Conservation (phyloP, 1,140 invertebrate species). For the Pararge aegeria region DNA sequence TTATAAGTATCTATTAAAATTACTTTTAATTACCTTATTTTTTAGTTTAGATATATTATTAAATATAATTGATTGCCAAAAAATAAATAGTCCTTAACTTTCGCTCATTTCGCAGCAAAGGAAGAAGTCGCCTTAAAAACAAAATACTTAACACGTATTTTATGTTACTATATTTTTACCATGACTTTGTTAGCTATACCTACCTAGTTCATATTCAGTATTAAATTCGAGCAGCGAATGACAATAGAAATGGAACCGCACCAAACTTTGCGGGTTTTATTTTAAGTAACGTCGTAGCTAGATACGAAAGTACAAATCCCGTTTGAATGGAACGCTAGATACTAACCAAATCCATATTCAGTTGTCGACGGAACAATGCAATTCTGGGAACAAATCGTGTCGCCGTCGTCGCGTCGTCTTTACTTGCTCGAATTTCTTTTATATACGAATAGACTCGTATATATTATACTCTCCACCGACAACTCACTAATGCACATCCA, state of each 20-base stretch:
- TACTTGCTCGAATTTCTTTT: neutral
- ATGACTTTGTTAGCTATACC: no score
- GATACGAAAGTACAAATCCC: slow-evolving; percentile 6
- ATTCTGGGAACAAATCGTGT: slow-evolving; percentile 9
- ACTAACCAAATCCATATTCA: slow-evolving; percentile 11
- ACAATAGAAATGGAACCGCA: neutral
- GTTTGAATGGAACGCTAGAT: slow-evolving; percentile 4
- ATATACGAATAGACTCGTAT: neutral
- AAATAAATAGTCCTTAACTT: no score
- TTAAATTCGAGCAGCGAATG: no score
- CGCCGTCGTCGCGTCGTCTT: neutral
- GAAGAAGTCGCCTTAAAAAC: no score
- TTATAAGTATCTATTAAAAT: no score
- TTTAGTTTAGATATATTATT: no score
- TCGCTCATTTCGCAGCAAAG: no score
- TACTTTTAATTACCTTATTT: no score
- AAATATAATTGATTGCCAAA: no score
- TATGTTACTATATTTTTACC: no score
- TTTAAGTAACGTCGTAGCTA: neutral
- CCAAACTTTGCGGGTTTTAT: slow-evolving; percentile 1
- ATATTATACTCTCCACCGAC: neutral
- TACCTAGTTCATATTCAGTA: no score
- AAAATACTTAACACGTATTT: no score
- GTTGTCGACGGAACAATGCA: slow-evolving; percentile 7
- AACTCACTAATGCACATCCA: neutral